phyloP scores from a whole-genome alignment of 2,113 vertebrate genomes.

The Lanius ludovicianus region DNA sequence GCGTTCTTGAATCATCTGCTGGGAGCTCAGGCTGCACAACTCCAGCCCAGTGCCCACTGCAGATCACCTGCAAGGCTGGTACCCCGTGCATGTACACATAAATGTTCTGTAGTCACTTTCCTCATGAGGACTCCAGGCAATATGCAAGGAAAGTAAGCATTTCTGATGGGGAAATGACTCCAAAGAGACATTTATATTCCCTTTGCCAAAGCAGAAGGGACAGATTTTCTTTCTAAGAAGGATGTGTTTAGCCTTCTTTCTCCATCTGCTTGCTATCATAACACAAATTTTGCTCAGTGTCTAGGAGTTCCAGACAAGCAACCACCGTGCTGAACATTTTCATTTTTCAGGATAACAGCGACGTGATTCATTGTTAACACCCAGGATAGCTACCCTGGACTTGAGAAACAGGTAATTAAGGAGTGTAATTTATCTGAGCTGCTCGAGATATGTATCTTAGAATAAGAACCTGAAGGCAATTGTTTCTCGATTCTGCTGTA shows the following conservation, averaged over 20 bases:
- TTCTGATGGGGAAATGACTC: neutral
- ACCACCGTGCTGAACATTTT: neutral
- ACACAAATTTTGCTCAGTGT: neutral
- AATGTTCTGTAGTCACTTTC: neutral
- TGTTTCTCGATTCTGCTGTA: neutral
- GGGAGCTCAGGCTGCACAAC: neutral
- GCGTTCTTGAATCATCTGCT: neutral
- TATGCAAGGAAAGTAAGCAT: neutral
- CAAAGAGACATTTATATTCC: neutral
- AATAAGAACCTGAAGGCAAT: neutral
- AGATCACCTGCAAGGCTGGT: neutral
- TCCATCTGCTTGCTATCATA: neutral
- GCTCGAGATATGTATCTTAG: neutral
- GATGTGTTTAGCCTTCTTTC: neutral
- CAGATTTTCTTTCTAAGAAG: neutral
- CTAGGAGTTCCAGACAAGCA: neutral
- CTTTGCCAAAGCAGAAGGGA: neutral
- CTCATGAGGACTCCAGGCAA: neutral
- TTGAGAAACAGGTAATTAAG: neutral
- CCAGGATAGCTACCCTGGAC: neutral
- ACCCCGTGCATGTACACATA: neutral
- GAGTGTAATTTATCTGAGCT: neutral
- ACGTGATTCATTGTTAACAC: neutral
- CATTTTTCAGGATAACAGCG: neutral
- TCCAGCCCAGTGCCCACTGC: neutral